A percentile compares a stretch with the other conserved stretches of the same genome.
Conservation (phyloP, 2,113 vertebrate species). For the Eulacestoma nigropectus region DNA sequence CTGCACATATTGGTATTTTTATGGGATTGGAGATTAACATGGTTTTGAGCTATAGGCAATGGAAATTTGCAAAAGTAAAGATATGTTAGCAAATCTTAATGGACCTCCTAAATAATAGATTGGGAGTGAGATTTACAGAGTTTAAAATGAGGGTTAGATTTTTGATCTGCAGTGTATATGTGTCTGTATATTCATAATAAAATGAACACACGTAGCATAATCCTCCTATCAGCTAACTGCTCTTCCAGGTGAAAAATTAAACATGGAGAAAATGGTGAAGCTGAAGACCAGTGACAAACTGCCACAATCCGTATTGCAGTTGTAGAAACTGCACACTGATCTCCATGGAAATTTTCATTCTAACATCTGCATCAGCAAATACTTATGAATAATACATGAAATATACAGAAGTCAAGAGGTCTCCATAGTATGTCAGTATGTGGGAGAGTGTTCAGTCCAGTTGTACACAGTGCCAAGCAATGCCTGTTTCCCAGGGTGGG, state of each 20-base stretch:
- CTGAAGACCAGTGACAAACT: background rate
- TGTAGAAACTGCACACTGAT: background rate
- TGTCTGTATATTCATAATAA: background rate
- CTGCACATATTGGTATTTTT: background rate
- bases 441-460: background rate
- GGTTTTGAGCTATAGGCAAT: background rate
- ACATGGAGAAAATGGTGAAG: background rate
- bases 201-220: background rate
- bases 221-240: background rate
- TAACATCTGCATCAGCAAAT: background rate
- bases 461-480: background rate
- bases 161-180: background rate
- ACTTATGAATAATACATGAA: background rate
- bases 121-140: background rate
- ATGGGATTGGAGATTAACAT: background rate
- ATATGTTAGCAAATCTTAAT: background rate
- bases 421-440: background rate
- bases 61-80: background rate
- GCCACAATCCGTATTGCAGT: background rate
- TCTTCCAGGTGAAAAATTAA: background rate
- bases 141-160: background rate
- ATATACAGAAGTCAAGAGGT: background rate
- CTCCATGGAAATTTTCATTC: background rate
- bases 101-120: background rate
- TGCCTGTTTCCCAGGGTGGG: background rate